These are phyloP conservation scores for Sphaeramia orbicularis DNA, from an alignment of 2,797 vertebrate genomes.

Conservation along the genomic window DNA sequence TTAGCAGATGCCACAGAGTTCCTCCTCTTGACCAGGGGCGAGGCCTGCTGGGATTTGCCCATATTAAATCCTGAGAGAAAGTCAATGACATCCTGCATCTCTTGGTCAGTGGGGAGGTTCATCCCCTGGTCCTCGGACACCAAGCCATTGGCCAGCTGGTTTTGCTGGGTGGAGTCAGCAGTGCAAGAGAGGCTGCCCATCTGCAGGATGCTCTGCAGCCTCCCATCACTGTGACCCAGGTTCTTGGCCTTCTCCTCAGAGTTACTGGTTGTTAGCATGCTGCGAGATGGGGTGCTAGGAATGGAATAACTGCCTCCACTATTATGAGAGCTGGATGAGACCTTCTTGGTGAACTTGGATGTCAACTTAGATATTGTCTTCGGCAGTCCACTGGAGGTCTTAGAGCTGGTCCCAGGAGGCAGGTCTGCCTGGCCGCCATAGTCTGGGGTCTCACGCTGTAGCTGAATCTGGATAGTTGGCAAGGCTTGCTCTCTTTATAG, in stretches of 20 bases:
- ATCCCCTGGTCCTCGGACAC: conserved; percentile 94
- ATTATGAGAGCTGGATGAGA: conserved; percentile 89
- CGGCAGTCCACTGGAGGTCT: conserved; percentile 93
- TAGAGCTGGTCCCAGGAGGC: conserved; percentile 89
- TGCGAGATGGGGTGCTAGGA: conserved; percentile 93
- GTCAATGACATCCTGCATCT: conserved; percentile 99
- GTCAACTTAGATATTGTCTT: conserved; percentile 98
- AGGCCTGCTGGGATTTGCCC: conserved; percentile 98
- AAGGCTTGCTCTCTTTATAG: conserved; percentile 91
- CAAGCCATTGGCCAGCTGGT: conserved; percentile 89
- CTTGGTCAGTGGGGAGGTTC: conserved; percentile 98
- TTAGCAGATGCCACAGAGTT: conserved; percentile 92
- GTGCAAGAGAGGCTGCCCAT: conserved; percentile 87
- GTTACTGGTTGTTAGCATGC: conserved; percentile 84
- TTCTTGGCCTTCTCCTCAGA: conserved; percentile 84
- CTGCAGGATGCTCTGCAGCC: conserved; percentile 91
- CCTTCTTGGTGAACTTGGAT: conserved; percentile 97
- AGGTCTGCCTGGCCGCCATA: conserved; percentile 90
- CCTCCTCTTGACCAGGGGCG: conserved; percentile 93
- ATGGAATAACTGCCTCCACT: conserved; percentile 92
- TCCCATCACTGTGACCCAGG: conserved; percentile 80
- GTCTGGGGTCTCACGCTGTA: conserved; percentile 93
- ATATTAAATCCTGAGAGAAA: conserved; percentile 99
- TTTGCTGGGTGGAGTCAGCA: conserved; percentile 81
- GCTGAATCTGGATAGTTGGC: conserved; percentile 97